Evolutionary conservation across 2,888 invertebrate species (phyloP).

Genomic region (Spialia ferax): DNA sequence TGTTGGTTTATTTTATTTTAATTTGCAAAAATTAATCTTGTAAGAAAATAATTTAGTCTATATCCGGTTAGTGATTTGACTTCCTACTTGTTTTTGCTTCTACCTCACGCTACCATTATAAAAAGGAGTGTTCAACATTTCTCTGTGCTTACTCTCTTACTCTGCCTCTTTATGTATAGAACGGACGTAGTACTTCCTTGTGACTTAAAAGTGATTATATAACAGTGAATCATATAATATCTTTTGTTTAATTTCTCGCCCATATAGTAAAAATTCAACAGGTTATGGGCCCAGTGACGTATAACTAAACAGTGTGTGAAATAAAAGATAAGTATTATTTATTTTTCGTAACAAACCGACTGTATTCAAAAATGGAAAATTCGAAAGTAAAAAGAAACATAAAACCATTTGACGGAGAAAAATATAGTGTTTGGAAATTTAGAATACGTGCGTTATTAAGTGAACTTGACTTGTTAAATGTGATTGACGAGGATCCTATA

Average conservation of each 20-base stretch:
- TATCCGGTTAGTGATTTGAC: too few species aligned
- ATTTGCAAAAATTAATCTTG: too few species aligned
- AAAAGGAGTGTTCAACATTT: too few species aligned
- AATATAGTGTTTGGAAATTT: conserved; percentile 50
- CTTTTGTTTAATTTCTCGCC: neutral
- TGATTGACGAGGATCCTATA: conserved; percentile 42
- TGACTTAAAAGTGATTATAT: too few species aligned
- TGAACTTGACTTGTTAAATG: conserved; percentile 49
- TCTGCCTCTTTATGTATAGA: too few species aligned
- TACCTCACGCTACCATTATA: too few species aligned
- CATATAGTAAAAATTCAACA: neutral
- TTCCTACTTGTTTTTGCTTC: too few species aligned
- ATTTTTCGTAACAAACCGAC: neutral
- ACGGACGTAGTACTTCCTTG: too few species aligned
- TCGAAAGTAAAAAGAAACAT: conserved; percentile 44
- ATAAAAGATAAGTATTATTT: neutral
- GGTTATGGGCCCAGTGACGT: neutral
- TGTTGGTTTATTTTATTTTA: neutral
- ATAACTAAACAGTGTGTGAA: too few species aligned
- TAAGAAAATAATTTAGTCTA: too few species aligned
- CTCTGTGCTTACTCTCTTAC: too few species aligned
- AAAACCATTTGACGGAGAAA: conserved; percentile 47
- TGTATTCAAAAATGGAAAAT: conserved; percentile 12
- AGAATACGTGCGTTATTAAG: conserved; percentile 46
- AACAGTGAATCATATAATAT: neutral